These are phyloP conservation scores for Ryuthela nishihirai DNA, from an alignment of 2,888 invertebrate genomes.

Conservation along the genomic window DNA sequence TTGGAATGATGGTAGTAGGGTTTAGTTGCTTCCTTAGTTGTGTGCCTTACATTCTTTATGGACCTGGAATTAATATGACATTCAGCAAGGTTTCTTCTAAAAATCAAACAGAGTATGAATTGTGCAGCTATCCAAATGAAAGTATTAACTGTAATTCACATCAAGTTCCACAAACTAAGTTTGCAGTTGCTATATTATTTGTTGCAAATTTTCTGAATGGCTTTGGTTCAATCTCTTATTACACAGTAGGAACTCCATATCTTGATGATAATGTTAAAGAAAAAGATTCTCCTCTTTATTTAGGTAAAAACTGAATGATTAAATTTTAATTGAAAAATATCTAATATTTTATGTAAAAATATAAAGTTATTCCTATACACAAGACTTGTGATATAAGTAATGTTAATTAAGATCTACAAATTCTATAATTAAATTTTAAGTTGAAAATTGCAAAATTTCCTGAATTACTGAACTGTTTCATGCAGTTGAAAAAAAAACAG, in stretches of 20 bases:
- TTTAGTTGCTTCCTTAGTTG: slow-evolving; percentile 37
- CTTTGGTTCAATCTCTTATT: slow-evolving; percentile 40
- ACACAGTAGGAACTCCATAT: slow-evolving; percentile 40
- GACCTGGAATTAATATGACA: slow-evolving; percentile 19
- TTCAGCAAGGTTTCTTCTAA: not conserved
- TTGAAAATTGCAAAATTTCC: too few relatives aligned
- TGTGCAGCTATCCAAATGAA: not conserved
- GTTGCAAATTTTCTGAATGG: slow-evolving; percentile 42
- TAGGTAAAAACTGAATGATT: slow-evolving; percentile 23
- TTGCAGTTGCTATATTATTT: slow-evolving; percentile 38
- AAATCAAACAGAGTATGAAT: not conserved
- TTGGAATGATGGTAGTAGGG: slow-evolving; percentile 36
- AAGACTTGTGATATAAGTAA: too few relatives aligned
- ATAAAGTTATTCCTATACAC: not conserved
- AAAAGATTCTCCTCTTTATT: slow-evolving; percentile 41
- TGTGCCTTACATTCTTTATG: slow-evolving; percentile 39
- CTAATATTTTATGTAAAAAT: not conserved
- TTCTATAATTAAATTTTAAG: too few relatives aligned
- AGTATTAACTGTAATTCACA: not conserved
- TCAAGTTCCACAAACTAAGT: slow-evolving; percentile 11
- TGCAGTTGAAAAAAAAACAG: too few relatives aligned
- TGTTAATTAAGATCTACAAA: too few relatives aligned
- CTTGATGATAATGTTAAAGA: slow-evolving; percentile 42
- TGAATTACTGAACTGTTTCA: too few relatives aligned
- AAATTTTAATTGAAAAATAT: not conserved